A percentile compares a stretch with the other conserved stretches of the same genome.
Conservation (phyloP, 2,797 vertebrate genomes). For the Onychomys arenicola region DNA sequence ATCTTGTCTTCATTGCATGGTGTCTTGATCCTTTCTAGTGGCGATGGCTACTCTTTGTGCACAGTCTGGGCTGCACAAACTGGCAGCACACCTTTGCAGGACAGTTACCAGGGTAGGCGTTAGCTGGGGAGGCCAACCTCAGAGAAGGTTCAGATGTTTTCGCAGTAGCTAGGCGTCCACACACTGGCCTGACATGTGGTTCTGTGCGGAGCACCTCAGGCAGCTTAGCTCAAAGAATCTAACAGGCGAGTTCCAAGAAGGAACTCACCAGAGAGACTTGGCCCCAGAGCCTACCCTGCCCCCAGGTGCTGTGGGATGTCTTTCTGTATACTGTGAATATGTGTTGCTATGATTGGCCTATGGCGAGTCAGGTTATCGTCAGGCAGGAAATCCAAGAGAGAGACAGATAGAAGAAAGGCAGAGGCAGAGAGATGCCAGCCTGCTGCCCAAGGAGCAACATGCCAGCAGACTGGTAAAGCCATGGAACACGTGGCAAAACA, state of each 20-base stretch:
- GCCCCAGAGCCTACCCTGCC: background rate
- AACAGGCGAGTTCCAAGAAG: background rate
- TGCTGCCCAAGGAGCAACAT: too few relatives aligned
- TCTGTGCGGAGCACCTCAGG: background rate
- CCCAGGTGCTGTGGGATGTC: too few relatives aligned
- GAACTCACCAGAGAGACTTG: background rate
- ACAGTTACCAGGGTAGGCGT: background rate
- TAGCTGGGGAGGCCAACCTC: background rate
- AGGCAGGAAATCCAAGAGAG: too few relatives aligned
- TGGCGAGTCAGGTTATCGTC: too few relatives aligned
- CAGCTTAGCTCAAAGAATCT: background rate
- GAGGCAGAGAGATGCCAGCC: too few relatives aligned
- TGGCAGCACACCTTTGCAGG: background rate
- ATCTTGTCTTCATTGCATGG: background rate
- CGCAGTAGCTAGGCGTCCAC: background rate
- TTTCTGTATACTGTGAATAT: too few relatives aligned
- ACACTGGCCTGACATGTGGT: background rate
- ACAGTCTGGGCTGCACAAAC: accelerated
- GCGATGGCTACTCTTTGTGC: background rate
- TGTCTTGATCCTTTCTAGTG: background rate
- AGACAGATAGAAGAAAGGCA: too few relatives aligned
- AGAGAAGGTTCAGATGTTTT: background rate
- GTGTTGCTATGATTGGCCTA: too few relatives aligned
- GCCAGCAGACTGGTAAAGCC: too few relatives aligned
- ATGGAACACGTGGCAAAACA: too few relatives aligned